Evolutionary conservation across 2,888 invertebrate genomes (phyloP), one percentile per base, ranked within the genome.

Genomic region (Drosophila sordidapex): DNA sequence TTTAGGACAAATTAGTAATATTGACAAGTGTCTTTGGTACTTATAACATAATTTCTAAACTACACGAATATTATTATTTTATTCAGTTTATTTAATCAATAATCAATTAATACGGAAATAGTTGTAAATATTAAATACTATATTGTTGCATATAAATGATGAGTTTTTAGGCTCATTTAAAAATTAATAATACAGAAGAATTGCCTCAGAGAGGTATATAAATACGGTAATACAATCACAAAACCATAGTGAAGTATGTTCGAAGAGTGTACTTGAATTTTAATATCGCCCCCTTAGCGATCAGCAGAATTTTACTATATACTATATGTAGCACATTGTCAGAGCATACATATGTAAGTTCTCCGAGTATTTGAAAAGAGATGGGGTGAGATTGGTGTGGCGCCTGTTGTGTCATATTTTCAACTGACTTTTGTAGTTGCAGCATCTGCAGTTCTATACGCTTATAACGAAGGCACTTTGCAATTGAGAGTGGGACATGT

Each of bases 361-460:
- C n/a, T 40, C 5, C 27, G 27, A 31, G 33, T 53, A 31, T 48
- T 70, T n/a, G 8, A 59, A 36, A 33, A 46, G 33, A 51, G 15
- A 54, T 61, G 57, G 52, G 51, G 25, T 49, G 25, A 40, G 52
- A 57, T 38, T 40, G 33, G 33, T 38, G 59, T 70, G 82, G 80
- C 77, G 77, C 75, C 80, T 79, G 66, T 73, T 80, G 75, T 80
- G 74, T 82, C 83, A 80, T 75, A 80, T 74, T 74, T 70, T 72
- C 49, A 49, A 69, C 67, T 63, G 69, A 67, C 48, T 66, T 68
- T 76, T 59, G 59, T 62, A 52, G 56, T 54, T 66, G 57, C 57
- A 66, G 66, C 66, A 57, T 74, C 62, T 74, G 65, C 63, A 65
- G 67, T 46, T 82, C 43, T 61, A 66, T 56, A 48, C 46, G 46